Evolutionary conservation across 2,797 vertebrate species (phyloP).

Genomic region (Helostoma temminkii): DNA sequence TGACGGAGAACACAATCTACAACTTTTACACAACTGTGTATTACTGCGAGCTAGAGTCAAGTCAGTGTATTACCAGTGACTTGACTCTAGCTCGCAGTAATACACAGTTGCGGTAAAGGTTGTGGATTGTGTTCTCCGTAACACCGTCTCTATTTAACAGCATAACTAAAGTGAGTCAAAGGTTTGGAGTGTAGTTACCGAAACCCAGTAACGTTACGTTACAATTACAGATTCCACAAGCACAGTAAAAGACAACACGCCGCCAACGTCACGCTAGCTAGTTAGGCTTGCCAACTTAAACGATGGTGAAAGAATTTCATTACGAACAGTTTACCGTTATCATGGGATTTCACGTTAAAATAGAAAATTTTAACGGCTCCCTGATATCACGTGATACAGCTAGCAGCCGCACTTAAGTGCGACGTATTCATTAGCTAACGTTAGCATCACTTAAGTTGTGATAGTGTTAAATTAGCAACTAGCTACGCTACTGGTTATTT

Average conservation of each 20-base stretch:
- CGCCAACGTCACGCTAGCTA: neutral
- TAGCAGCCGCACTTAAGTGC: neutral
- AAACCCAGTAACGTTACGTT: neutral
- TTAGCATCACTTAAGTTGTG: neutral
- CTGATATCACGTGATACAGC: fast-evolving
- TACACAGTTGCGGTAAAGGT: neutral
- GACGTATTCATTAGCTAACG: neutral
- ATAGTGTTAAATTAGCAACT: constrained; percentile 52
- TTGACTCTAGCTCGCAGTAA: neutral
- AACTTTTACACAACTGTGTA: neutral
- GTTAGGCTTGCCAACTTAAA: neutral
- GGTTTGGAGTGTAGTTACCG: neutral
- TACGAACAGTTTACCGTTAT: neutral
- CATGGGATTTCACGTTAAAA: neutral
- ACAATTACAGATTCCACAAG: neutral
- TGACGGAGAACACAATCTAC: neutral
- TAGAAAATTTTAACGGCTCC: neutral
- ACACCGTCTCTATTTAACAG: neutral
- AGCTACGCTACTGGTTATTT: constrained; percentile 44
- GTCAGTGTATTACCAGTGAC: neutral
- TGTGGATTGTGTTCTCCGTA: neutral
- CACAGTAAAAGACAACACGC: neutral
- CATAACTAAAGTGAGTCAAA: neutral
- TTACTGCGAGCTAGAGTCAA: neutral
- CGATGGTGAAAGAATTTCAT: neutral